Conservation (phyloP, 2,113 vertebrate species). For the Lagenorhynchus albirostris region DNA sequence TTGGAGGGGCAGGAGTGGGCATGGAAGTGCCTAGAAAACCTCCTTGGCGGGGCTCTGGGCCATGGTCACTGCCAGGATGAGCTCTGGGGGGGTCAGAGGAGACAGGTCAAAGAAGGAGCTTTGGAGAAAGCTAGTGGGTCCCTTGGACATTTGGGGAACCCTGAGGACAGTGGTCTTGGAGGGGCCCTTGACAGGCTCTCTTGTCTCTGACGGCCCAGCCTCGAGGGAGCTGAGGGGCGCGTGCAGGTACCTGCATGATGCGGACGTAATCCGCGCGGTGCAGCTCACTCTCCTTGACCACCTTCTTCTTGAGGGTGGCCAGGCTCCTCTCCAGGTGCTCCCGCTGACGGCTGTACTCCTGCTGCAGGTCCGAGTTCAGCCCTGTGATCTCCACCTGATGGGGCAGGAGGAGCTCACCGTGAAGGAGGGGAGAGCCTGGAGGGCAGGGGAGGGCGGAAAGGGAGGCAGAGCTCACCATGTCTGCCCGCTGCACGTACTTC, state of each 20-base stretch:
- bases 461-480: constrained; percentile 83
- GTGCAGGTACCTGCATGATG: constrained; percentile 87
- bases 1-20: background rate
- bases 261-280: constrained; percentile 84
- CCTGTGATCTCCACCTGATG: constrained; percentile 85
- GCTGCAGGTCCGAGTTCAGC: constrained; percentile 84
- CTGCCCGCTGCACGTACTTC: constrained; percentile 84
- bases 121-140: background rate
- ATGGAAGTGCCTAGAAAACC: background rate
- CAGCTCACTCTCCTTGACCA: constrained; percentile 84
- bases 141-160: background rate
- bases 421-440: accelerated
- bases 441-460: background rate
- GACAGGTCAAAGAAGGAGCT: background rate
- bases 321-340: constrained; percentile 89
- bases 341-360: constrained; percentile 82
- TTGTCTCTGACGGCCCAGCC: background rate
- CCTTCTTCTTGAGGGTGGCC: constrained; percentile 85
- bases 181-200: background rate
- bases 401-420: background rate
- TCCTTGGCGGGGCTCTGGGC: background rate
- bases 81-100: background rate
- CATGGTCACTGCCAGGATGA: accelerated
- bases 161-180: background rate
- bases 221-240: accelerated